Evolutionary conservation across 35 echinoderm and acorn worm species (phyloP).

Genomic region (Holothuria glaberrima): DNA sequence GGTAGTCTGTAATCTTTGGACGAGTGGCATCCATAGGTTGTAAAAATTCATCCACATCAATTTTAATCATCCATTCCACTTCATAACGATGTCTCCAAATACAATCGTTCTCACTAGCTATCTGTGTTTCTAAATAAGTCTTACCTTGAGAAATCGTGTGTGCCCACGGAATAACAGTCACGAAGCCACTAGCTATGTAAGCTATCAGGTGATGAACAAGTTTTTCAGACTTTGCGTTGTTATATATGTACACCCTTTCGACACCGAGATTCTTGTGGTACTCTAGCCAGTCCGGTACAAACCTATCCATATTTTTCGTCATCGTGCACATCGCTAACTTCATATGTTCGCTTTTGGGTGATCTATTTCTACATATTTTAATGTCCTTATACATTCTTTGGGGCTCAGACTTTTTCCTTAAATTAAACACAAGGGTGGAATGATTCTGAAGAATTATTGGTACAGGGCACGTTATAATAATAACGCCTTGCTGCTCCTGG

Average conservation of each 20-base stretch:
- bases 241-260: conserved; percentile 77
- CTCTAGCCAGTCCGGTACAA: conserved; percentile 69
- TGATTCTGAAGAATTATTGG: conserved; percentile 31
- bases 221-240: conserved; percentile 49
- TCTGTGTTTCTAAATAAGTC: conserved; percentile 91
- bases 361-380: conserved; percentile 31
- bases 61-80: conserved; percentile 84
- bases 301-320: conserved; percentile 68
- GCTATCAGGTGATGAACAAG: conserved; percentile 1
- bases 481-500: conserved; percentile 45
- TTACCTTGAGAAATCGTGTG: conserved; percentile 68
- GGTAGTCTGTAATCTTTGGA: conserved; percentile 56
- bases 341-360: neutral
- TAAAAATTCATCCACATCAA: conserved; percentile 92
- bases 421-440: conserved; percentile 34
- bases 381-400: conserved; percentile 27
- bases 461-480: conserved; percentile 75
- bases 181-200: conserved; percentile 65
- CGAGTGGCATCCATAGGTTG: conserved; percentile 80
- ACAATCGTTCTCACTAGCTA: conserved; percentile 93
- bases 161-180: conserved; percentile 88
- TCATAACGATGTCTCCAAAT: conserved; percentile 82
- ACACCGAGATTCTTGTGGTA: conserved; percentile 77
- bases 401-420: conserved; percentile 46
- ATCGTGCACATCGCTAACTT: conserved; percentile 78